A percentile compares a stretch with the other conserved stretches of the same genome.
Conservation (phyloP, 2,888 invertebrate genomes). For the Physocephala rufipes region DNA sequence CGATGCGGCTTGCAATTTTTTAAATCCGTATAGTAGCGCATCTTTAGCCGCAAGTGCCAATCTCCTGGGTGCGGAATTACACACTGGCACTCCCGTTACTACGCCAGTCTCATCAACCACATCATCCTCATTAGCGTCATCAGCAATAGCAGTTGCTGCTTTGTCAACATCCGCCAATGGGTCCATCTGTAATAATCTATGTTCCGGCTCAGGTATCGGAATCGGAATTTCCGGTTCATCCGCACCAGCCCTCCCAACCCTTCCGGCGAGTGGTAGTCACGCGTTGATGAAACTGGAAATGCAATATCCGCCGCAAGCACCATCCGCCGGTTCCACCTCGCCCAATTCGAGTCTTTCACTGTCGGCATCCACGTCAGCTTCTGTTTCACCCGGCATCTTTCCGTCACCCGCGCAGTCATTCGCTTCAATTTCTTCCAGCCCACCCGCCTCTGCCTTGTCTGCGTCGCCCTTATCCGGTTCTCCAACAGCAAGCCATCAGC, state of each 20-base stretch:
- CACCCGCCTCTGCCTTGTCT: conserved; percentile 50
- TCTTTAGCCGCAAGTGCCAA: conserved; percentile 43
- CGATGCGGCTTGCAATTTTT: conserved; percentile 62
- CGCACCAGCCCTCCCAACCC: conserved; percentile 14
- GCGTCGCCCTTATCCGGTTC: conserved; percentile 53
- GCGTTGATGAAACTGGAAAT: conserved; percentile 58
- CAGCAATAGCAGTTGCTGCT: conserved; percentile 37
- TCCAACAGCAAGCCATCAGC: conserved; percentile 38
- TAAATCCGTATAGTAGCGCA: conserved; percentile 57
- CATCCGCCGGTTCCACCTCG: conserved; percentile 64
- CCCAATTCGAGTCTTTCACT: conserved; percentile 57
- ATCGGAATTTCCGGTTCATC: neutral
- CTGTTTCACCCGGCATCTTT: conserved; percentile 63
- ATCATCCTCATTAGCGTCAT: conserved; percentile 41
- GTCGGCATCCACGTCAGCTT: conserved; percentile 62
- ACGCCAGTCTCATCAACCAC: conserved; percentile 39
- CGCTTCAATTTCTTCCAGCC: conserved; percentile 59
- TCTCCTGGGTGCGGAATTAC: conserved; percentile 41
- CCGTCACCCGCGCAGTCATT: conserved; percentile 62
- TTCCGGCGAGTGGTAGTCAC: conserved; percentile 8
- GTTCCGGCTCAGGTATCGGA: conserved; percentile 10
- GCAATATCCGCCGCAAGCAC: conserved; percentile 64
- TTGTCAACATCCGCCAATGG: conserved; percentile 32
- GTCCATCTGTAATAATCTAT: conserved; percentile 16
- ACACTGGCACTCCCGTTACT: conserved; percentile 46